Evolutionary conservation across 2,797 vertebrate genomes (phyloP), one percentile per base, ranked within the genome.

Genomic region (Sternarchorhynchus goeldii): DNA sequence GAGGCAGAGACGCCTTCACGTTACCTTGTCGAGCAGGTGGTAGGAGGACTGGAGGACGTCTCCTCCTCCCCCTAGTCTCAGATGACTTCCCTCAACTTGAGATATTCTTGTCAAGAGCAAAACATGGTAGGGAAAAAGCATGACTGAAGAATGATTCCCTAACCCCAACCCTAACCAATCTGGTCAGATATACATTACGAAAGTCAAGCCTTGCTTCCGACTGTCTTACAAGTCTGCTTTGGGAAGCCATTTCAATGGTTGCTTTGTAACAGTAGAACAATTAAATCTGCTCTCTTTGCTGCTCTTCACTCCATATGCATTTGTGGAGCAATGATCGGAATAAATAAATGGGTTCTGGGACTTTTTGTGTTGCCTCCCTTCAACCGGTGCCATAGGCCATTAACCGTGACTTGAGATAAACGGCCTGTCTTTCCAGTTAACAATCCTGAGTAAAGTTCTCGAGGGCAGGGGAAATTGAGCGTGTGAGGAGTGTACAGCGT

Each of bases 401-500:
- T 86, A 86, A 85, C 80, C 75, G 75, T 83, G 84, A 85, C 86
- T 85, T 83, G 81, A 85, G 81, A 81, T 84, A 81, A 79, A 74
- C 60, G 2, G 60, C 32, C 57, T 74, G 65, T 83, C 82, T 86
- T 85, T 87, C 84, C 73, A 68, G 78, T 75, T 82, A 80, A 77
- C 83, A 81, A 81, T 87, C 79, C 67, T 76, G 45, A 82, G 83
- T 85, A 25, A 77, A 81, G 76, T 68, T 85, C 86, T 69, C 25
- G 29, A 32, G 88, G 85, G 77, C 77, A 82, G 64, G 80, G 73
- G 67, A 89, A 89, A 90, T 81, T 87, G 81, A 86, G 80, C 83
- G 87, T 86, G 86, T 82, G 79, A 78, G 80, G 76, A 82, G 82
- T 78, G 80, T 84, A 81, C 69, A 39, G 71, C 84, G 69, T 84